Evolutionary conservation across 2,888 invertebrate species (phyloP).

Genomic region (Eupithecia vulgata): DNA sequence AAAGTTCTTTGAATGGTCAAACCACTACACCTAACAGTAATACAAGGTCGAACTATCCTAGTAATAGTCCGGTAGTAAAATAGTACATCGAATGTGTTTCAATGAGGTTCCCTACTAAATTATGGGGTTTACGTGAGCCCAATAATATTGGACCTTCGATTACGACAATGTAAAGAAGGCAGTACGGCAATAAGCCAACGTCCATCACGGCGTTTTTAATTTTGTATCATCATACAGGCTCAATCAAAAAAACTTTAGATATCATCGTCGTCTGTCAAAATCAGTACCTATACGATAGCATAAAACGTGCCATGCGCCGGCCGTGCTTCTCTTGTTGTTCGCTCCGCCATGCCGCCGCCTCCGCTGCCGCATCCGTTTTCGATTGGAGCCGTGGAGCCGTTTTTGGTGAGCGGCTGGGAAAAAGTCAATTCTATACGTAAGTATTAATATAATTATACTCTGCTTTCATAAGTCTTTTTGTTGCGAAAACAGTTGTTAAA

Average conservation of each 20-base stretch:
- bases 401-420: no score
- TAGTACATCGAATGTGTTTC: conserved; percentile 45
- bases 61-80: conserved; percentile 41
- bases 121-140: conserved; percentile 53
- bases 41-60: conserved; percentile 22
- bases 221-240: not conserved
- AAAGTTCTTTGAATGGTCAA: not conserved
- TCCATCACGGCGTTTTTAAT: not conserved
- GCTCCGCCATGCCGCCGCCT: no score
- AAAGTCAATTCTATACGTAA: no score
- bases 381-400: no score
- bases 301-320: no score
- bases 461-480: not conserved
- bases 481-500: not conserved
- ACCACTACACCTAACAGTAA: conserved; percentile 1
- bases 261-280: no score
- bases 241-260: no score
- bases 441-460: no score
- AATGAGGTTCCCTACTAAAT: conserved; percentile 52
- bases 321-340: no score
- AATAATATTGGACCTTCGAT: conserved; percentile 43
- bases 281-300: no score
- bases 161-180: conserved; percentile 15
- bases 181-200: conserved; percentile 18
- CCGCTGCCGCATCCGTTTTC: no score